Base-by-base conservation (phyloP, 2,888 invertebrate genomes). In the Drosophila peninsularis region DNA sequence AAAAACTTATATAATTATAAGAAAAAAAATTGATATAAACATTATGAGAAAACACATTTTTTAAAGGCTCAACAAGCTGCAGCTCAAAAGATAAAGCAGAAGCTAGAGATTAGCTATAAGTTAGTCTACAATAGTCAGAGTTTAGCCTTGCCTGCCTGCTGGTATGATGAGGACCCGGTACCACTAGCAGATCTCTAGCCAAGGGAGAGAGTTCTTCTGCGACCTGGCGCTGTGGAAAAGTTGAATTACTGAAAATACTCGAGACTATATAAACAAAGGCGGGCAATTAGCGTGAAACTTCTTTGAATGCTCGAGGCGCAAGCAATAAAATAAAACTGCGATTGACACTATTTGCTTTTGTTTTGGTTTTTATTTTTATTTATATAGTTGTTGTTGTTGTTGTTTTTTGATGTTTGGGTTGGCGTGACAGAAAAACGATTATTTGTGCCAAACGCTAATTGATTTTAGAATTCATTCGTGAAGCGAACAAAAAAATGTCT, bases 401-500 rank as follows among this genome's bases (percentile, higher is more conserved):
- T 50, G 3, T 67, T 62, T 77, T 76, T 76, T 76, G 76, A 76
- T 62, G 75, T 45, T 76, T 76, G 68, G 70, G 74, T 74, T 71
- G 62, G 80, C 73, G 79, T 88, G 90, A 90, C 90, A 90, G 90
- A 82, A 89, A 90, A 90, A 89, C 90, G 80, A 85, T 88, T 84
- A 80, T 80, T 78, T 82, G 90, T 90, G 90, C 90, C 90, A 90
- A 90, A 82, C 80, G 86, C 90, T 90, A 90, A 90, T 90, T 90
- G 90, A 91, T 91, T 90, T 90, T 91, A 86, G 86, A 90, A 90
- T 91, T 90, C 89, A 91, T 82, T 85, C 84, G 88, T 82, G 75
- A 76, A 68, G 67, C 60, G 44, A 19, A 37, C 45, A 54, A 57
- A 7, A n/a, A 24, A 77, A 78, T 85, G 80, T 90, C 89, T 90